Percentiles rank a stretch among this genome's conserved stretches.
Evolutionary conservation across 1,140 invertebrate genomes (phyloP).

Genomic region (Pomacea maculata): DNA sequence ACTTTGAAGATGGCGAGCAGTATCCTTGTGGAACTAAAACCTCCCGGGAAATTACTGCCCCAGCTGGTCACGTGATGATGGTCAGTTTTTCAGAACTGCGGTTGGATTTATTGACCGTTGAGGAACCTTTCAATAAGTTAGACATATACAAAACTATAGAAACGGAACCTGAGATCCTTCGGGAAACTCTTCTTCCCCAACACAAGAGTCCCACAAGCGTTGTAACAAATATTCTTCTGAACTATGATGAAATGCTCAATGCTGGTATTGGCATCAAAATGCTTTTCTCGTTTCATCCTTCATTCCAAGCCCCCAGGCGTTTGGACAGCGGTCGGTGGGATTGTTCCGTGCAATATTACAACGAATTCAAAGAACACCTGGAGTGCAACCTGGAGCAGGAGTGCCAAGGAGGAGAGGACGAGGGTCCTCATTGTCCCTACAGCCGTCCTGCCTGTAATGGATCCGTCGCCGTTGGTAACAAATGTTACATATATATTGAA

Average conservation of each 20-base stretch:
- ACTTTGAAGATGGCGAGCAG: background rate
- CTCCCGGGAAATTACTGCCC: background rate
- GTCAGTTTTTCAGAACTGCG: background rate
- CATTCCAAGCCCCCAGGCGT: background rate
- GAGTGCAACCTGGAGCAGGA: constrained; percentile 8
- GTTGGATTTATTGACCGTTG: background rate
- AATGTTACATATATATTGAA: background rate
- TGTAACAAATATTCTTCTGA: background rate
- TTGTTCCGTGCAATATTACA: constrained; percentile 11
- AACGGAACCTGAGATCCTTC: background rate
- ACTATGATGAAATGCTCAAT: background rate
- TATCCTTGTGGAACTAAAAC: background rate
- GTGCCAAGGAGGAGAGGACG: constrained; percentile 14
- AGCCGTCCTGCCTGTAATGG: background rate
- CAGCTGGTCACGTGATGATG: background rate
- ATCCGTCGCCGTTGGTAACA: background rate
- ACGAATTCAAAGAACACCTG: constrained; percentile 8
- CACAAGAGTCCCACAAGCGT: background rate
- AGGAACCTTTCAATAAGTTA: background rate
- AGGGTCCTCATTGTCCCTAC: background rate
- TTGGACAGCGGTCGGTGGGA: background rate
- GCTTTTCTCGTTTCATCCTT: background rate
- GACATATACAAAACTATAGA: background rate
- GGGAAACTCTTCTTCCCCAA: background rate
- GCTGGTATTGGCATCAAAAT: constrained; percentile 6